Evolutionary conservation across 2,888 invertebrate genomes (phyloP).

Genomic region (Amphimallon solstitiale): DNA sequence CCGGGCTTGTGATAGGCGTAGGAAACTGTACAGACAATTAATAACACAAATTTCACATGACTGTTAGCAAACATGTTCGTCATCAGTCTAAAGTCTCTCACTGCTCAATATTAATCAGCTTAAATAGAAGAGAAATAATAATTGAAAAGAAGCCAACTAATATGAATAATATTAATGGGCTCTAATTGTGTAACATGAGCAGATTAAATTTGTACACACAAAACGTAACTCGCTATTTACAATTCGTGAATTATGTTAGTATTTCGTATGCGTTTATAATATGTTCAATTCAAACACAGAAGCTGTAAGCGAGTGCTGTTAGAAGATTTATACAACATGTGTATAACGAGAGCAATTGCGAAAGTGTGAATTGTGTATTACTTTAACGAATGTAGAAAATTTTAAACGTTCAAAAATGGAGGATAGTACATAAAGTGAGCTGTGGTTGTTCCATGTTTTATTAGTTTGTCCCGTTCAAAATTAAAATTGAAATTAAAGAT

Average conservation of each 20-base stretch:
- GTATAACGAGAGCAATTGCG: too few species aligned
- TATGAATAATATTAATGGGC: conserved; percentile 11
- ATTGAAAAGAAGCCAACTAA: conserved; percentile 28
- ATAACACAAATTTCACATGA: conserved; percentile 30
- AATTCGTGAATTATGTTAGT: conserved; percentile 18
- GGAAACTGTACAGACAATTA: conserved; percentile 75
- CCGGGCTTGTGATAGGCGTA: conserved; percentile 88
- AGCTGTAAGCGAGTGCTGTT: conserved; percentile 38
- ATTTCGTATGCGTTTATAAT: background rate
- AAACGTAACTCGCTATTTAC: conserved; percentile 15
- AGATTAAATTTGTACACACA: conserved; percentile 10
- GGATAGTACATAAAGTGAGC: too few species aligned
- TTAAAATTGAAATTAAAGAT: too few species aligned
- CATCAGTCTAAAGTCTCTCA: background rate
- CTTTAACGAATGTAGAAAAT: too few species aligned
- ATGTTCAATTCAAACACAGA: conserved; percentile 8
- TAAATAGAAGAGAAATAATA: background rate
- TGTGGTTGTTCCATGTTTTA: too few species aligned
- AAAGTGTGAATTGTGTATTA: too few species aligned
- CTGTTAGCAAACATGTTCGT: conserved; percentile 9
- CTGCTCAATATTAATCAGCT: too few species aligned
- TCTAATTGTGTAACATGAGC: background rate
- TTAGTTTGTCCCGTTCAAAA: too few species aligned
- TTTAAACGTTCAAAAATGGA: too few species aligned
- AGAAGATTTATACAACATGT: background rate